Base-by-base conservation (phyloP, 2,113 vertebrate genomes). In the Rutilus rutilus region DNA sequence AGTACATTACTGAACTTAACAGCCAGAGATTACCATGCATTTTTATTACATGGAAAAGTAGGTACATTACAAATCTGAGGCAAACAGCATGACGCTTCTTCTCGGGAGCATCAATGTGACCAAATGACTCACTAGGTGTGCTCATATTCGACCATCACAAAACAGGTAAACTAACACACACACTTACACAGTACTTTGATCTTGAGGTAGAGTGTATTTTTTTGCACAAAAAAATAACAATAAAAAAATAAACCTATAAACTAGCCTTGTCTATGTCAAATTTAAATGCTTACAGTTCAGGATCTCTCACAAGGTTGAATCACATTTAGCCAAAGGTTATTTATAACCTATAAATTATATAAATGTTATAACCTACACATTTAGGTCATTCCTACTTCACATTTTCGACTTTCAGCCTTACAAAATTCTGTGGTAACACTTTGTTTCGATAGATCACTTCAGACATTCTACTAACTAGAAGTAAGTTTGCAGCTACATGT, bases 91-190 rank as follows among this genome's bases (percentile, higher is more conserved):
- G 42, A 74, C 2, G 42, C 21, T 45, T 45, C 42, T 74, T 74
- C 71, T 47, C 42, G n/a, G 71, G 23, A 67, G 21, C 67, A 42
- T 25, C 3, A 30, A 5, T 59, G 71, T 77, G 27, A 19, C 78
- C 67, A 9, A 45, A 36, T 78, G 84, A 86, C 62, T 82, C 78
- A 50, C 71, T 45, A 54, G 54, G 57, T 67, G 67, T 10, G n/a
- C 17, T 76, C 25, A 71, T 85, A 79, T 88, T 74, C 4, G 12
- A 33, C 25, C 30, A 79, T 64, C 52, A 36, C 59, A 73, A 74
- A 88, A 86, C 78, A 85, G 33, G 45, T 25, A 67, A 85, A 78
- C 62, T 52, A 23, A 85, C 19, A 82, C 54, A 76, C 39, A 82
- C 39, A 54, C 52, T 73, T 80, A 54, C 65, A 33, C 78, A 76